Conservation (phyloP, 2,888 invertebrate genomes). For the Ypsolopha sequella region DNA sequence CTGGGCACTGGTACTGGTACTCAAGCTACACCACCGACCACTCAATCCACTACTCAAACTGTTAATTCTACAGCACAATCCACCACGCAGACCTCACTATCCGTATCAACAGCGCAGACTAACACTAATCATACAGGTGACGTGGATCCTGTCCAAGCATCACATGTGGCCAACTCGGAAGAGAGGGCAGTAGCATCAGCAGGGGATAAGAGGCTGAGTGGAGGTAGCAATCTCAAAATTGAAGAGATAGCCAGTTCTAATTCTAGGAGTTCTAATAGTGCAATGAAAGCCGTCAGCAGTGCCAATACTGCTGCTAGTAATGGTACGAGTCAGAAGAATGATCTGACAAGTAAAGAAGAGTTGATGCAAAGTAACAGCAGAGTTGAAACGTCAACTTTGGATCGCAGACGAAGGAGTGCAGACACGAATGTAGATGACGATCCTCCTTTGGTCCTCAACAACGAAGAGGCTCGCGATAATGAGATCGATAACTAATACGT, state of each 20-base stretch:
- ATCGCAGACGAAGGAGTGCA: conserved; percentile 45
- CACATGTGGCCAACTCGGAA: conserved; percentile 17
- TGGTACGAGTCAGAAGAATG: too few species aligned
- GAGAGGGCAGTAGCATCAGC: conserved; percentile 20
- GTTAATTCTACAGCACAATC: conserved; percentile 61
- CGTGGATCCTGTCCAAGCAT: conserved; percentile 14
- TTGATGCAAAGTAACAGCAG: not conserved
- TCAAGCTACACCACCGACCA: conserved; percentile 53
- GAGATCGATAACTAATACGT: conserved; percentile 36
- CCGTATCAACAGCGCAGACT: conserved; percentile 56
- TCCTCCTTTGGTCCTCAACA: conserved; percentile 20
- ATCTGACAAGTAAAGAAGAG: too few species aligned
- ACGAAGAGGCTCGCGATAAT: conserved; percentile 18
- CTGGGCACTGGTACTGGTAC: conserved; percentile 48
- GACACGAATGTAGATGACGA: conserved; percentile 20
- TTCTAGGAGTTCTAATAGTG: not conserved
- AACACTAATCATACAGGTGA: conserved; percentile 58
- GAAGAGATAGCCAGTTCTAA: conserved; percentile 30
- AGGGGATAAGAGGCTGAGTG: conserved; percentile 17
- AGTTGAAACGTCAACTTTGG: conserved; percentile 34
- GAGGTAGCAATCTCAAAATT: conserved; percentile 30
- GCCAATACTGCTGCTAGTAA: not conserved
- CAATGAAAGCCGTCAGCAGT: not conserved
- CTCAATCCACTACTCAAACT: conserved; percentile 63
- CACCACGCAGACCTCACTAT: conserved; percentile 53